Conservation (phyloP, 2,888 invertebrate species). For the Ypsolopha sequella region DNA sequence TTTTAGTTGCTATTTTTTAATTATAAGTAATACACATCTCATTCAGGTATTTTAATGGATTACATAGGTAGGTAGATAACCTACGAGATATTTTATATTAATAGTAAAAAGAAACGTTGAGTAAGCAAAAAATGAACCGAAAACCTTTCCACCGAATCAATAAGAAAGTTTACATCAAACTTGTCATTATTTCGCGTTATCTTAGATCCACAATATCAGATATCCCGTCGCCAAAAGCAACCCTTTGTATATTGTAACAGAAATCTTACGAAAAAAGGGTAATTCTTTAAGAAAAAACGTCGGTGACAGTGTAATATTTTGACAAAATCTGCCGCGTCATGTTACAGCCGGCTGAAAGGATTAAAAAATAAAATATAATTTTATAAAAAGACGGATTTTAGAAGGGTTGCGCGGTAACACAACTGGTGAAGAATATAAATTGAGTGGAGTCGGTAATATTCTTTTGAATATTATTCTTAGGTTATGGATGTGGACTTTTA, state of each 20-base stretch:
- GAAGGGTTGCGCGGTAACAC: background rate
- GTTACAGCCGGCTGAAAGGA: slow-evolving; percentile 35
- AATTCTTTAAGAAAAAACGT: slow-evolving; percentile 34
- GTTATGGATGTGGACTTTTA: too few relatives aligned
- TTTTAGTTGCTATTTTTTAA: too few relatives aligned
- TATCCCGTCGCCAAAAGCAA: slow-evolving; percentile 27
- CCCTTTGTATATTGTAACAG: slow-evolving; percentile 26
- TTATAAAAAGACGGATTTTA: slow-evolving; percentile 15
- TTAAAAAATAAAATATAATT: slow-evolving; percentile 19
- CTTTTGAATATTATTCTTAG: too few relatives aligned
- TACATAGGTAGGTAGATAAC: too few relatives aligned
- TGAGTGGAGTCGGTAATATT: background rate
- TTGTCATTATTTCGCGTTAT: slow-evolving; percentile 39
- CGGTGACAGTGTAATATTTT: slow-evolving; percentile 56
- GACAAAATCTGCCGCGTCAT: slow-evolving; percentile 59
- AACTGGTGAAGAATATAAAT: background rate
- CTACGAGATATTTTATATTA: background rate
- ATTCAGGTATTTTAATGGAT: too few relatives aligned
- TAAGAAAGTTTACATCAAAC: slow-evolving; percentile 9
- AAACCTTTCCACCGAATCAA: slow-evolving; percentile 1
- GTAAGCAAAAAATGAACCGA: background rate
- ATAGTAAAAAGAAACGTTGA: background rate
- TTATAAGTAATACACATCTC: too few relatives aligned
- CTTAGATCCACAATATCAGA: slow-evolving; percentile 46
- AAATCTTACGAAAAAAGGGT: slow-evolving; percentile 34